Percentiles rank a stretch among this genome's conserved stretches.
phyloP scores from a whole-genome alignment of 2,113 vertebrate species.

The Scytalopus superciliaris region DNA sequence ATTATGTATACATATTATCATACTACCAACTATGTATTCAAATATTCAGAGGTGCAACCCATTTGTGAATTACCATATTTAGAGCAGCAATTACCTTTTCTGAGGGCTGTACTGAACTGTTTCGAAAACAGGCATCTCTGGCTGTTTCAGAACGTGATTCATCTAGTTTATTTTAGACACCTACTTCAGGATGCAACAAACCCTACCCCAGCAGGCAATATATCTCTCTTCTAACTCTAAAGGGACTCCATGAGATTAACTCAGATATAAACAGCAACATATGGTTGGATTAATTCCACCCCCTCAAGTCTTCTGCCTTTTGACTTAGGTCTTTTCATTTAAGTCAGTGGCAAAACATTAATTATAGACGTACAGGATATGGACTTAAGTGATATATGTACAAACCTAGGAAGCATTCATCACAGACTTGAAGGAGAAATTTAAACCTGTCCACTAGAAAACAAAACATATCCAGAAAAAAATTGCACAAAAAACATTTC shows the following conservation, averaged over 20 bases:
- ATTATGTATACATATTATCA: background rate
- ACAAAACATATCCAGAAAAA: background rate
- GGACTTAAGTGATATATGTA: background rate
- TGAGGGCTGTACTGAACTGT: background rate
- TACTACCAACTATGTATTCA: background rate
- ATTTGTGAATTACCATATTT: background rate
- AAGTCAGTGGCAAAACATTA: background rate
- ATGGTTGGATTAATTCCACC: constrained; percentile 28
- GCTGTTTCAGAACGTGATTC: background rate
- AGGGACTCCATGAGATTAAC: background rate
- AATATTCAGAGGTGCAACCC: background rate
- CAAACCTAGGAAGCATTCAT: background rate
- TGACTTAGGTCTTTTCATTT: background rate
- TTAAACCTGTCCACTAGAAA: background rate
- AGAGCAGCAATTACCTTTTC: background rate
- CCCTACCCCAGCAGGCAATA: background rate
- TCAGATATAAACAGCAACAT: constrained; percentile 28
- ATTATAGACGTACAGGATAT: background rate
- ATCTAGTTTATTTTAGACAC: background rate
- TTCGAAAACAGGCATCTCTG: background rate
- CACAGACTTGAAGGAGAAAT: background rate
- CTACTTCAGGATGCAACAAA: background rate
- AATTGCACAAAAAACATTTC: background rate
- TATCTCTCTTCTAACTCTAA: background rate
- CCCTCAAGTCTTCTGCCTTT: background rate